Evolutionary conservation across 1,140 invertebrate species (phyloP), one percentile per base, ranked within the genome.

Genomic region (Dolichoris vasculosae): DNA sequence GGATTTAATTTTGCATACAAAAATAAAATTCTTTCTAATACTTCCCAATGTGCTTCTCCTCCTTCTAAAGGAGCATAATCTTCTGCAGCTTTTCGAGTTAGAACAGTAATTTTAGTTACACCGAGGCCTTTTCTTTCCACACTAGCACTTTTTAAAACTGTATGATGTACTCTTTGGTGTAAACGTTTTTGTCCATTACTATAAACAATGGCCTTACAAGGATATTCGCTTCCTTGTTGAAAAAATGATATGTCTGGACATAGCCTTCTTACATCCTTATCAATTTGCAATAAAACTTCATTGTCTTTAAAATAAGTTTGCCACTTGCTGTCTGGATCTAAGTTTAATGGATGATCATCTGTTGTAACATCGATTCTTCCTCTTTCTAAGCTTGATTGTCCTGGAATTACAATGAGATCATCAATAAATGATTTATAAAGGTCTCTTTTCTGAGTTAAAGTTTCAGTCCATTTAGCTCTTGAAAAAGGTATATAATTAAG

Each of bases 191-290:
- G 95, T 8, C 96, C 96, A 89, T 95, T 95, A 88, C 95, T 96
- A 91, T 95, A 94, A 0, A 96, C 95, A 89, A 98, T 96, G 88
- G 92, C 95, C 86, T 94, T 88, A 90, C 96, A 97, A 32, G 97
- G 98, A 94, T 95, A 98, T 82, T 98, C 96, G 13, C 97, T 98
- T 13, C 97, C 95, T 92, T 96, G 97, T 94, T 99, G 98, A 92
- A 99, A 99, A 93, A 99, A 99, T 83, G 97, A 98, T 91, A 99
- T 98, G 91, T 99, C 98, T 75, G 98, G 98, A 94, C 97, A 99
- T 0, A 99, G 91, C 35, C 98, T 95, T 87, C 96, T 95, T 32
- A 99, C 98, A 94, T 99, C 98, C 93, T 99, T 99, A 92, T 99
- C 98, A 89, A 99, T 99, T 95, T 99, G 98, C 80, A 98, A 92